Evolutionary conservation across 2,797 vertebrate genomes (phyloP).

Genomic region (Lagorchestes hirsutus): DNA sequence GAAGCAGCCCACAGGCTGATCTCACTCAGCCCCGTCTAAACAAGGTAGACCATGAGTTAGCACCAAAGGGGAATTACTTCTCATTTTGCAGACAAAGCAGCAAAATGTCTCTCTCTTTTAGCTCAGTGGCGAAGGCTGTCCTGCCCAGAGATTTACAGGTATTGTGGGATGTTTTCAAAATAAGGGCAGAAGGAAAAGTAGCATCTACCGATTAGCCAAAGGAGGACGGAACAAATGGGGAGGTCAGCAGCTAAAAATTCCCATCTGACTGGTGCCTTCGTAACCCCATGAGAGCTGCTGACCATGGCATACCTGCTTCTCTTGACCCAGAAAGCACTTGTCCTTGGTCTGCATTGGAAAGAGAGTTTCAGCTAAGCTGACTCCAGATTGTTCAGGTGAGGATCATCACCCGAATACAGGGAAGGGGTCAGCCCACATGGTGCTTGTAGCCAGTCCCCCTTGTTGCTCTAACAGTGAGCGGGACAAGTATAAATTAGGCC

Average conservation of each 20-base stretch:
- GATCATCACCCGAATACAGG: background rate
- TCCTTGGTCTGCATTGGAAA: slow-evolving; percentile 14
- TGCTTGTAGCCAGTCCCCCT: background rate
- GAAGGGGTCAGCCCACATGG: background rate
- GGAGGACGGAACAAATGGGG: background rate
- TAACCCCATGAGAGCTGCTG: background rate
- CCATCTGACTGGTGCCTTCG: background rate
- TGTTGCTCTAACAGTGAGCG: background rate
- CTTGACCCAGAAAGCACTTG: too few relatives aligned
- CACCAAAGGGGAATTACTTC: background rate
- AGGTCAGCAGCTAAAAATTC: background rate
- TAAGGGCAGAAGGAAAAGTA: background rate
- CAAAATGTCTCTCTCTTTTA: background rate
- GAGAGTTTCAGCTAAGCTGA: slow-evolving; percentile 23
- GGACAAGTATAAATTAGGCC: background rate
- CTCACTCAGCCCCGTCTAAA: slow-evolving; percentile 24
- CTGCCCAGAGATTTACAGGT: slow-evolving; percentile 18
- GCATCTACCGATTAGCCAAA: background rate
- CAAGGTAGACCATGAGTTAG: background rate
- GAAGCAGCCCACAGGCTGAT: slow-evolving; percentile 38
- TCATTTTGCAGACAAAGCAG: background rate
- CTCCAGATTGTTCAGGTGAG: background rate
- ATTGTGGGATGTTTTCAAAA: background rate
- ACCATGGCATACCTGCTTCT: background rate
- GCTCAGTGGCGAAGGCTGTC: background rate